These are phyloP conservation scores for Scartelaos histophorus DNA, from an alignment of 2,113 vertebrate species.

Conservation along the genomic window DNA sequence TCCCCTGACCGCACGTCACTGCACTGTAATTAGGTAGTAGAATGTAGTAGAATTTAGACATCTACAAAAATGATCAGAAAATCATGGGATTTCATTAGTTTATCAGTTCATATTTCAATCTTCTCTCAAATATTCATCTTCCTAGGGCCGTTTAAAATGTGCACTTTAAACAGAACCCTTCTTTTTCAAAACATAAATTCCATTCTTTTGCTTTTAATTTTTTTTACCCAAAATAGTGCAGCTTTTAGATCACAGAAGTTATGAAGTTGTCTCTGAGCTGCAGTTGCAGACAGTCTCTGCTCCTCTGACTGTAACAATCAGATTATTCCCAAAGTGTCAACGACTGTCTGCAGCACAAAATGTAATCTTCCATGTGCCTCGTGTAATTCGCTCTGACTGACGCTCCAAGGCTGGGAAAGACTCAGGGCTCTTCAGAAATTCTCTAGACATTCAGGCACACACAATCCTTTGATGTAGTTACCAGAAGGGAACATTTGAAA, in stretches of 20 bases:
- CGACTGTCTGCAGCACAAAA: conserved; percentile 24
- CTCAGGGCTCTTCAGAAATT: conserved; percentile 19
- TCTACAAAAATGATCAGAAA: too few species aligned
- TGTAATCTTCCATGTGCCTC: conserved; percentile 27
- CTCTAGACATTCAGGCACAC: conserved; percentile 21
- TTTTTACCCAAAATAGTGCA: too few species aligned
- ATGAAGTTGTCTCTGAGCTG: conserved; percentile 12
- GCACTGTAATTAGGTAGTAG: too few species aligned
- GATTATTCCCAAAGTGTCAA: conserved; percentile 38
- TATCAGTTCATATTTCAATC: too few species aligned
- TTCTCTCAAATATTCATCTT: too few species aligned
- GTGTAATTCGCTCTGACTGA: conserved; percentile 28
- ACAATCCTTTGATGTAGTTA: conserved; percentile 39
- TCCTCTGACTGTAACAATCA: conserved; percentile 34
- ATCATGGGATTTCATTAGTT: too few species aligned
- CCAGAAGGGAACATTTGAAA: conserved; percentile 41
- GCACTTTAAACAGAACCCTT: too few species aligned
- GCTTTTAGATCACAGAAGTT: conserved; percentile 7
- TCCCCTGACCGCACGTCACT: too few species aligned
- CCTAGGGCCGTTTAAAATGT: too few species aligned
- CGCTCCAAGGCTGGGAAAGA: conserved; percentile 25
- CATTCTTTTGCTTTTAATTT: too few species aligned
- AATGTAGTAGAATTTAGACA: too few species aligned
- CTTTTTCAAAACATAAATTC: too few species aligned
- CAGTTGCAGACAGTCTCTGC: conserved; percentile 27